These are phyloP conservation scores for Microcebus ravelobensis DNA, from an alignment of 2,113 vertebrate genomes.

Conservation along the genomic window DNA sequence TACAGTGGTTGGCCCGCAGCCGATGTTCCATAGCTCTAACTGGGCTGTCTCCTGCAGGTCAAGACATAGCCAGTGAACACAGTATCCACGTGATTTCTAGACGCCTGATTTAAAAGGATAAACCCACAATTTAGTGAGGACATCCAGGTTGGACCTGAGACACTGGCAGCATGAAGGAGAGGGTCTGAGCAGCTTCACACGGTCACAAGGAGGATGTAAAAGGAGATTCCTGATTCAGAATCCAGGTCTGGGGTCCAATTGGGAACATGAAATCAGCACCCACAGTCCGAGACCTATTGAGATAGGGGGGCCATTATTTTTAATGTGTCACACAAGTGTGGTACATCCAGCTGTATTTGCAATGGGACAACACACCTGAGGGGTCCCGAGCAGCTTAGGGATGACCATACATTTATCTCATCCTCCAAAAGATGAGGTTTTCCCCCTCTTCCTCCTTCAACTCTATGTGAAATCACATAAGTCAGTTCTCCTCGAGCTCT, in stretches of 20 bases:
- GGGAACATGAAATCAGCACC: neutral
- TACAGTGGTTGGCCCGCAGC: fast-evolving
- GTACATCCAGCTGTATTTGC: neutral
- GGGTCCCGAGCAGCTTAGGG: no score
- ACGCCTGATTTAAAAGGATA: no score
- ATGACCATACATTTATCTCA: neutral
- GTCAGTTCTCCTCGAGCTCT: neutral
- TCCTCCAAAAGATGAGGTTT: no score
- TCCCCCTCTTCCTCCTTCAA: neutral
- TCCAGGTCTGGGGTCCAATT: fast-evolving
- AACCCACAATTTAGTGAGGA: neutral
- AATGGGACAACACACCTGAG: neutral
- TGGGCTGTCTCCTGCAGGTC: no score
- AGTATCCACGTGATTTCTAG: fast-evolving
- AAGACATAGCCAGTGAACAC: neutral
- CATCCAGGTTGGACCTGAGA: neutral
- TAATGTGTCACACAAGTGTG: neutral
- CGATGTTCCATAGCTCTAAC: fast-evolving
- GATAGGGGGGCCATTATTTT: neutral
- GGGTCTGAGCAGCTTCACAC: fast-evolving
- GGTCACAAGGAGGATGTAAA: no score
- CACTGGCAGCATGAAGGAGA: fast-evolving
- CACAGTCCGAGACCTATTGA: neutral
- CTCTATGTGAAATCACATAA: neutral
- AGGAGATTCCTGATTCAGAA: no score